A percentile compares a stretch with the other conserved stretches of the same genome.
Conservation (phyloP, 2,888 invertebrate species). For the Drosophila niveifrons region DNA sequence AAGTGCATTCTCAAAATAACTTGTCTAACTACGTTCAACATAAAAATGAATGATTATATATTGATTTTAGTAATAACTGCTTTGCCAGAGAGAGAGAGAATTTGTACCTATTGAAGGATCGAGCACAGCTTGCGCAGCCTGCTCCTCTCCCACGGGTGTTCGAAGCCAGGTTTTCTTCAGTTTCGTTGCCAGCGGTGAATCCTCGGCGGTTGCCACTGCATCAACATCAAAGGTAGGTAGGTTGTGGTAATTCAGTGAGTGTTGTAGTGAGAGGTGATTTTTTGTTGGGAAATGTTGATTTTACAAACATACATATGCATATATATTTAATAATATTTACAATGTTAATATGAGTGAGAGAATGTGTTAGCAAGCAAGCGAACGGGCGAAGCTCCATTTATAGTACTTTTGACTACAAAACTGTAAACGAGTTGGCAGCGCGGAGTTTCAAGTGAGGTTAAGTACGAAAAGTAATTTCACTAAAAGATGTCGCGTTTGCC, state of each 20-base stretch:
- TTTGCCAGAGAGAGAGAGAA: slow-evolving; percentile 25
- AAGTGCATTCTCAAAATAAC: slow-evolving; percentile 42
- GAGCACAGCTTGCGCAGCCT: slow-evolving; percentile 89
- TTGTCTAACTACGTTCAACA: slow-evolving; percentile 20
- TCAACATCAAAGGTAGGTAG: slow-evolving; percentile 12
- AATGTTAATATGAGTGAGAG: slow-evolving; percentile 40
- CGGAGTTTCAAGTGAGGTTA: slow-evolving; percentile 52
- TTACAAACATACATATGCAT: slow-evolving; percentile 47
- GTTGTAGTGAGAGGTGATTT: slow-evolving; percentile 13
- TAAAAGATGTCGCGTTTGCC: slow-evolving; percentile 61
- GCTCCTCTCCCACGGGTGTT: slow-evolving; percentile 90
- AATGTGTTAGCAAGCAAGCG: slow-evolving; percentile 35
- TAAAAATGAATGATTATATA: slow-evolving; percentile 18
- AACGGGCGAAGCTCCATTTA: slow-evolving; percentile 45
- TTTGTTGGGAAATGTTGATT: slow-evolving; percentile 47
- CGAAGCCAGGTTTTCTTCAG: slow-evolving; percentile 91
- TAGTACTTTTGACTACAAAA: slow-evolving; percentile 25
- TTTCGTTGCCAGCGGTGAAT: slow-evolving; percentile 89
- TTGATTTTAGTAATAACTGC: slow-evolving; percentile 18
- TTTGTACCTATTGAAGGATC: slow-evolving; percentile 88
- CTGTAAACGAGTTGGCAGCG: slow-evolving; percentile 41
- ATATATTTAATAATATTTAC: slow-evolving; percentile 60
- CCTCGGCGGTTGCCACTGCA: slow-evolving; percentile 89
- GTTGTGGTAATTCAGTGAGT: slow-evolving; percentile 5
- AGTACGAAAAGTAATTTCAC: slow-evolving; percentile 58